phyloP scores from a whole-genome alignment of 1,140 invertebrate species.

The Cotesia chilonis region DNA sequence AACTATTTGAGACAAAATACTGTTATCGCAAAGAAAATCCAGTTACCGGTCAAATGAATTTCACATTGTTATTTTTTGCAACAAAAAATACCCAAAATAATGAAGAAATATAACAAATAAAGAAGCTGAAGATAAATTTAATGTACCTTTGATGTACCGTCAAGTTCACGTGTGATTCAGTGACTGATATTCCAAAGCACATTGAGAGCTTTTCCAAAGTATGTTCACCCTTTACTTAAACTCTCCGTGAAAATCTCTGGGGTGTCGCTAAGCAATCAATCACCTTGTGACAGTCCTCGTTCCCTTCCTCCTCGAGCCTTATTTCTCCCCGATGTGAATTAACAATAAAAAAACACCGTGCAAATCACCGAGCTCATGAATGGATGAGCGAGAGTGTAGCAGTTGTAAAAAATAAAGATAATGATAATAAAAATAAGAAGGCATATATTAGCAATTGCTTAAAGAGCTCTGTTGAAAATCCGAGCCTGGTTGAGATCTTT shows the following conservation, averaged over 20 bases:
- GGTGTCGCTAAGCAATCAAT: constrained; percentile 12
- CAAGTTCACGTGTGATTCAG: constrained; percentile 5
- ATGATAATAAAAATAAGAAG: background rate
- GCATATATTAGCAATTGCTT: background rate
- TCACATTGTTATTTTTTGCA: too few species aligned
- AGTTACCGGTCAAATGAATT: too few species aligned
- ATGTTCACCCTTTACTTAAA: constrained; percentile 15
- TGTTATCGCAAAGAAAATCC: too few species aligned
- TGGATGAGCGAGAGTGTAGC: background rate
- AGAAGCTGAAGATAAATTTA: background rate
- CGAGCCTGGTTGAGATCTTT: background rate
- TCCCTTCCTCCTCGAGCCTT: background rate
- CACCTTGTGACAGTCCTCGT: background rate
- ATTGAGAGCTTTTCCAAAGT: constrained; percentile 21
- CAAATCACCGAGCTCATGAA: background rate
- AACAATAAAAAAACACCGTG: background rate
- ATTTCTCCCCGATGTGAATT: background rate
- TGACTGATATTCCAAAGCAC: background rate
- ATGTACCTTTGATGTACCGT: constrained; percentile 26
- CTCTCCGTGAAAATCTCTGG: background rate
- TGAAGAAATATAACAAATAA: too few species aligned
- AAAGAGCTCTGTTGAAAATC: constrained; percentile 7
- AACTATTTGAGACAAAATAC: too few species aligned
- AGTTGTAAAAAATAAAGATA: background rate
- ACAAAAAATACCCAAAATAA: too few species aligned